phyloP scores from a whole-genome alignment of 2,888 invertebrate genomes.

The Acanthoscelides obtectus region DNA sequence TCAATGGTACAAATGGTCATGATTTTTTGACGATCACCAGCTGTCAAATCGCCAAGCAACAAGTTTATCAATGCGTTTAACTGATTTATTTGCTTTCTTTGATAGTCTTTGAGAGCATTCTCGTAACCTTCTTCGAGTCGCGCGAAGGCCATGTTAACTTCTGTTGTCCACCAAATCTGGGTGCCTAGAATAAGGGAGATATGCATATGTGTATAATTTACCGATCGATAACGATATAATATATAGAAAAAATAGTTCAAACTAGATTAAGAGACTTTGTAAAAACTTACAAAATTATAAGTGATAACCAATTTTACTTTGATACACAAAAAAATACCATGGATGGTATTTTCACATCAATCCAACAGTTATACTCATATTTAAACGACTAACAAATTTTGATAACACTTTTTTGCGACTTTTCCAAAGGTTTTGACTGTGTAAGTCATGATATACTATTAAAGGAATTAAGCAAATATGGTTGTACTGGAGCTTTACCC shows the following conservation, averaged over 20 bases:
- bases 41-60: conserved; percentile 74
- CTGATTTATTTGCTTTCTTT: conserved; percentile 81
- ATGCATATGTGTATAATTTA: background rate
- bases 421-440: too few relatives aligned
- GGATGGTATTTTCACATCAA: background rate
- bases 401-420: too few relatives aligned
- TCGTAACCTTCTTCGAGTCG: conserved; percentile 91
- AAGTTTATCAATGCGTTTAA: conserved; percentile 78
- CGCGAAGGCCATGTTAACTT: conserved; percentile 85
- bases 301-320: too few relatives aligned
- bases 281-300: too few relatives aligned
- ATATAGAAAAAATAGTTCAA: too few relatives aligned
- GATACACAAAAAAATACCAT: too few relatives aligned
- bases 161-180: conserved; percentile 95
- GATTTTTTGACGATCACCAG: conserved; percentile 87
- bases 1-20: conserved; percentile 97
- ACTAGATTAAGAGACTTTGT: too few relatives aligned
- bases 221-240: background rate
- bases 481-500: too few relatives aligned
- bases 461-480: too few relatives aligned
- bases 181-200: conserved; percentile 48
- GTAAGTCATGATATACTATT: too few relatives aligned
- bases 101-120: conserved; percentile 87
- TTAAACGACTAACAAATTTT: too few relatives aligned
- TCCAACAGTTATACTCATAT: background rate